phyloP scores from a whole-genome alignment of 2,797 vertebrate species.

The Chelon labrosus region DNA sequence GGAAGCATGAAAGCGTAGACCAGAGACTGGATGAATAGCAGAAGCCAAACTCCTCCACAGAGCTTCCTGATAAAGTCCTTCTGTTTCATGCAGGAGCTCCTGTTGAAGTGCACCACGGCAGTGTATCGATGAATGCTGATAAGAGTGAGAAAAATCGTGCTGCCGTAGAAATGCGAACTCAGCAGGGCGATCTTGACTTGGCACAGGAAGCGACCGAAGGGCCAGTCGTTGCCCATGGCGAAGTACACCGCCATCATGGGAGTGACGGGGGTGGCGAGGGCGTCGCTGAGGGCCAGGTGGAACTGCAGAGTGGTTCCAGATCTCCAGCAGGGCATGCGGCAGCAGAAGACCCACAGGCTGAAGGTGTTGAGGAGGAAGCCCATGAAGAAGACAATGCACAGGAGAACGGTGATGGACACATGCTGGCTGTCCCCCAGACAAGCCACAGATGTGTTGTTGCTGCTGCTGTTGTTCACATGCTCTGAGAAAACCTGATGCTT shows the following conservation, averaged over 20 bases:
- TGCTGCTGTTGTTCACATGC: slow-evolving; percentile 15
- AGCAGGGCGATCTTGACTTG: slow-evolving; percentile 76
- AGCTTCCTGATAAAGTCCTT: slow-evolving; percentile 77
- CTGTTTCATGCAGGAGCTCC: slow-evolving; percentile 67
- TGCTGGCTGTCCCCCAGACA: slow-evolving; percentile 50
- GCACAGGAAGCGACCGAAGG: slow-evolving; percentile 78
- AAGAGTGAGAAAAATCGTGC: slow-evolving; percentile 83
- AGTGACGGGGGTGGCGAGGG: slow-evolving; percentile 72
- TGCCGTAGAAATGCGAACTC: slow-evolving; percentile 78
- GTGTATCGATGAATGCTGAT: slow-evolving; percentile 82
- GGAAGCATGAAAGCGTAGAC: slow-evolving; percentile 71
- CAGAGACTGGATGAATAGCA: slow-evolving; percentile 69
- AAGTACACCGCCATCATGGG: slow-evolving; percentile 77
- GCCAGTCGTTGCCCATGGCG: slow-evolving; percentile 68
- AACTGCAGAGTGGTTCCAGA: slow-evolving; percentile 81
- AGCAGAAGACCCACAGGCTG: slow-evolving; percentile 82
- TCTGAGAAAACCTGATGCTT: not conserved
- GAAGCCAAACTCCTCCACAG: slow-evolving; percentile 70
- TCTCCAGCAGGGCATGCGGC: slow-evolving; percentile 76
- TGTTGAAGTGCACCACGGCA: slow-evolving; percentile 72
- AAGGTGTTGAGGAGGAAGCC: slow-evolving; percentile 78
- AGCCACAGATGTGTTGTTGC: slow-evolving; percentile 19
- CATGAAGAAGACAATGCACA: slow-evolving; percentile 73
- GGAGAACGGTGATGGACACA: slow-evolving; percentile 59
- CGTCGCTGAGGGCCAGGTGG: slow-evolving; percentile 81